phyloP scores from a whole-genome alignment of 2,797 vertebrate species.

The Scarus forsteni region DNA sequence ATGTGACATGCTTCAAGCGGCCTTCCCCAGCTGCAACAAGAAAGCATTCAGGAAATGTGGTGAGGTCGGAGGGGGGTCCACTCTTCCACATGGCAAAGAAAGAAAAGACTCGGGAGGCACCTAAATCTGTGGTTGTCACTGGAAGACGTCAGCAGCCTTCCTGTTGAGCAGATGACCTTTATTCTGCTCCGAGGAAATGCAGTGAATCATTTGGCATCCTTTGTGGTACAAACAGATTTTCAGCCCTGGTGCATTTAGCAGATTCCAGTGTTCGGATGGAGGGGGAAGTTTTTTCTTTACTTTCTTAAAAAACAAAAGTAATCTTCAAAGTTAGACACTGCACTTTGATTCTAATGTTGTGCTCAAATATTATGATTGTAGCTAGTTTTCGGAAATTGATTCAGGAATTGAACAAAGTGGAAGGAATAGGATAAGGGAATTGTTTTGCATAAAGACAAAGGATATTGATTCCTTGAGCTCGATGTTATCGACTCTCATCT shows the following conservation, averaged over 20 bases:
- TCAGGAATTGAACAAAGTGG: no score
- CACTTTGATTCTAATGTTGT: neutral
- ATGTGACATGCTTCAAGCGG: constrained; percentile 56
- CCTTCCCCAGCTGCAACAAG: constrained; percentile 66
- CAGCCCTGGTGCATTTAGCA: constrained; percentile 15
- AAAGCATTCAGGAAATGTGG: constrained; percentile 62
- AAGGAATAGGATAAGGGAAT: no score
- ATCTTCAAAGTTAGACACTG: neutral
- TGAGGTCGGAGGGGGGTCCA: constrained; percentile 19
- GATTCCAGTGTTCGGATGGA: constrained; percentile 21
- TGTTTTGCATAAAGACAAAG: no score
- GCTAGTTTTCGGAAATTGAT: no score
- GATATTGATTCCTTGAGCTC: no score
- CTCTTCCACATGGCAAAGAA: constrained; percentile 49
- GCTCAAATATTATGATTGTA: neutral
- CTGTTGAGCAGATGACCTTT: constrained; percentile 55
- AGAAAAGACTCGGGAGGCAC: constrained; percentile 37
- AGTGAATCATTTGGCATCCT: constrained; percentile 49
- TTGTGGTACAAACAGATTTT: constrained; percentile 43
- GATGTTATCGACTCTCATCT: no score
- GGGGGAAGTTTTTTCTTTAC: constrained; percentile 8
- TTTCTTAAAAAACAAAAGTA: neutral
- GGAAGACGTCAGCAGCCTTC: constrained; percentile 57
- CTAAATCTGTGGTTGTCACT: constrained; percentile 51
- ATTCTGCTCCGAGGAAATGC: constrained; percentile 56